Conservation (phyloP, 92 coral and sea anemone genomes). For the Epizoanthus illoricatus region DNA sequence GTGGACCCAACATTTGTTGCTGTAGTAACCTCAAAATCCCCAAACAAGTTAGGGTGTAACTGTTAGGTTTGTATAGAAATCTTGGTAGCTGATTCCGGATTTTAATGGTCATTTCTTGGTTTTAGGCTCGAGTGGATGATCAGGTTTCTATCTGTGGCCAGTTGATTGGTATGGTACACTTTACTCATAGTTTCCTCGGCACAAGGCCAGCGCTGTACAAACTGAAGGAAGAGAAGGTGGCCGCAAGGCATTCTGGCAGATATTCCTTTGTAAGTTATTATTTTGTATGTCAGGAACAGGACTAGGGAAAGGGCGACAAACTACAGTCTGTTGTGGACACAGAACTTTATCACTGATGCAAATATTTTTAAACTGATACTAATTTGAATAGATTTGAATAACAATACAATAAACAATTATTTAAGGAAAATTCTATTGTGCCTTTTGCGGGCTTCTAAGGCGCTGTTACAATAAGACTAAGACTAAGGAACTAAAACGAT, state of each 20-base stretch:
- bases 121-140: slow-evolving; percentile 80
- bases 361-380: too few relatives aligned
- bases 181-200: slow-evolving; percentile 64
- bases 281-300: not conserved
- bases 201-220: slow-evolving; percentile 77
- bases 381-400: too few relatives aligned
- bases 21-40: too few relatives aligned
- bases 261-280: slow-evolving; percentile 79
- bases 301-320: not conserved
- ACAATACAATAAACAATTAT: too few relatives aligned
- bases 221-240: slow-evolving; percentile 81
- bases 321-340: not conserved
- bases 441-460: too few relatives aligned
- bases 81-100: not conserved
- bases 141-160: slow-evolving; percentile 93
- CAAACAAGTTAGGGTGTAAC: too few relatives aligned
- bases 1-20: too few relatives aligned
- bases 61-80: too few relatives aligned
- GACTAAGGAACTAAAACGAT: too few relatives aligned
- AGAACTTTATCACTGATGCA: too few relatives aligned
- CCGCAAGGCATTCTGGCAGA: slow-evolving; percentile 72
- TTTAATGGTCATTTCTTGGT: not conserved
- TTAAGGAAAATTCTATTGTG: too few relatives aligned
- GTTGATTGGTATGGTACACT: slow-evolving; percentile 89
- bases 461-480: too few relatives aligned